Base-by-base conservation (phyloP, 2,113 vertebrate genomes). In the Psilopsiagon aurifrons region DNA sequence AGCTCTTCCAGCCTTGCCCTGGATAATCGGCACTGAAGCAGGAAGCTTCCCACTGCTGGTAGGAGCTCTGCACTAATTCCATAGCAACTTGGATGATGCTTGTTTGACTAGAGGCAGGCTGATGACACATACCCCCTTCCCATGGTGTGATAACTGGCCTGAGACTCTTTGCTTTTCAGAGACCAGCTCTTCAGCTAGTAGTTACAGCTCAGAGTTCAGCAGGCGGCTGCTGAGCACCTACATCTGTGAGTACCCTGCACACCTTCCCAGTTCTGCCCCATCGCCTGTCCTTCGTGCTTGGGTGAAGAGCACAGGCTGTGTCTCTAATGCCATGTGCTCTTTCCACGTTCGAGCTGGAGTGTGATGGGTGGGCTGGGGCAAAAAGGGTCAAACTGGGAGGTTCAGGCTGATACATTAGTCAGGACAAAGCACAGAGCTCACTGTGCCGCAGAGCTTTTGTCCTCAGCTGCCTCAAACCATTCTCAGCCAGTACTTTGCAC, bases 121-220 rank as follows among this genome's bases (percentile, higher is more conserved):
- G 74, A 46, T 47, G 57, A 89, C 49, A 25, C 8, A 9, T 22
- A 7, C 14, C 11, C 4, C 25, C 8, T 29, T 79, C 43, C 15
- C 12, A 2, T 39, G 22, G 15, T 13, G 24, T 86, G 29, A 64
- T 96, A 92, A 97, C 67, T 95, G 83, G 16, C 67, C 35, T 80
- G 27, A 83, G 41, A 35, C 29, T 80, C 83, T 63, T 89, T 62
- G 55, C 83, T 90, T 97, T 97, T 12, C 98, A 99, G 99, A 99
- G 97, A 99, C 98, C 83, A 99, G 99, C 28, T 99, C 98, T 7
- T 99, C 98, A 1, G 98, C 99, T 25, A 99, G 98, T 93, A 99
- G 98, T 97, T 99, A 99, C 98, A 99, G 98, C 86, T 99, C 99
- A 0, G 99, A 99, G 88, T 99, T 99, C 98, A 99, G 98, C 98